Evolutionary conservation across 2,113 vertebrate species (phyloP), one percentile per base, ranked within the genome.

Genomic region (Cavia porcellus): DNA sequence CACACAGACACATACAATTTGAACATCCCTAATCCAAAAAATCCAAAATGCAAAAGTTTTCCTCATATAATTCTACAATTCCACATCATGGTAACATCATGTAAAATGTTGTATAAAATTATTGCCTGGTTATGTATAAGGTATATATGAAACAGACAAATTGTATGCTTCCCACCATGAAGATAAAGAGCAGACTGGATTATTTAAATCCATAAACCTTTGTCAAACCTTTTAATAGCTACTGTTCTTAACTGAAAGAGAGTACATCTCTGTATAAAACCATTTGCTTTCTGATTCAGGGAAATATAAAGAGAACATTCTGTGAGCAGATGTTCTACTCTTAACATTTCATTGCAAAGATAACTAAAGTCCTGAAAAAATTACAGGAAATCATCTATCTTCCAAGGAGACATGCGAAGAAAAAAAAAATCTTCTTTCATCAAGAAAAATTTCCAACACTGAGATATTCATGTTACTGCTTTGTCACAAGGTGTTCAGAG

Each of bases 331-430:
- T 93, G 50, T 57, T 89, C 57, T 72, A 5, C 45, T 91, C 68
- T 85, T 89, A 90, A 72, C 87, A 89, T 88, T 88, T 92, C 81
- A 97, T 57, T 45, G 45, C 75, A 74, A 92, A 89, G n/a, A 90
- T 35, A 94, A 28, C 24, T 25, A 74, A 94, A 96, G 70, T 10
- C 8, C 30, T 91, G 47, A 3, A 72, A 89, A 92, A 89, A 59
- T 28, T n/a, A 22, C 80, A 90, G 35, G 47, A 92, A 97, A 79
- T 3, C 19, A 84, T 13, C 15, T 86, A 79, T 45, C 17, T 89
- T 93, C 91, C 80, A 42, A 64, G 52, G 77, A 84, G 72, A 75
- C 3, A 32, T 38, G 24, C 13, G 25, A 94, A 68, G 9, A 52
- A 75, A 92, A 92, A 32, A 64, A 47, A 83, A 66, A 47, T 38